These are phyloP conservation scores for Ectobius pallidus DNA, from an alignment of 2,888 invertebrate genomes.

Conservation along the genomic window DNA sequence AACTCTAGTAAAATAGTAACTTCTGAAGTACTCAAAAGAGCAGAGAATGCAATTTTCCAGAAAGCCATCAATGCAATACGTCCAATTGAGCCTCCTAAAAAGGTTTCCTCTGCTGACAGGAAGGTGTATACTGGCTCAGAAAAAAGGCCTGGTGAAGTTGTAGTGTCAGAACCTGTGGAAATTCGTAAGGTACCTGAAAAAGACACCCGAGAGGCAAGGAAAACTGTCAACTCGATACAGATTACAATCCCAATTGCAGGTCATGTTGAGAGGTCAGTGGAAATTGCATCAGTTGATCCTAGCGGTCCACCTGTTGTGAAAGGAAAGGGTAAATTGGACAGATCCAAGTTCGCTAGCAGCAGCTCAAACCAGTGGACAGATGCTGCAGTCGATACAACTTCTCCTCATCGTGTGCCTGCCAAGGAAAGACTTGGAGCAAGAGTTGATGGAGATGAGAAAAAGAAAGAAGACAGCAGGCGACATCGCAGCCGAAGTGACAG, in stretches of 20 bases:
- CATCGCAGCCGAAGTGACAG: constrained; percentile 38
- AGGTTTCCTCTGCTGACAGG: constrained; percentile 47
- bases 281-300: constrained; percentile 35
- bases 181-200: constrained; percentile 40
- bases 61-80: constrained; percentile 83
- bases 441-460: constrained; percentile 60
- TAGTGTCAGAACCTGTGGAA: constrained; percentile 23
- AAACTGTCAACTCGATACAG: constrained; percentile 47
- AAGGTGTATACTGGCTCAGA: constrained; percentile 52
- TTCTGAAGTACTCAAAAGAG: constrained; percentile 86
- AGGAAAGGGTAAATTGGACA: constrained; percentile 34
- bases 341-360: constrained; percentile 55
- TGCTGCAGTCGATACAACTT: constrained; percentile 50
- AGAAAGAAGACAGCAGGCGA: constrained; percentile 23
- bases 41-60: constrained; percentile 90
- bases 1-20: constrained; percentile 71
- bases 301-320: constrained; percentile 24
- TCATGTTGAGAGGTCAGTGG: constrained; percentile 37
- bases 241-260: constrained; percentile 46
- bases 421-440: constrained; percentile 82
- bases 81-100: constrained; percentile 42
- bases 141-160: constrained; percentile 38
- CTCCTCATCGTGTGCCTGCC: constrained; percentile 71
- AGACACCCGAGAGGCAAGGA: constrained; percentile 47
- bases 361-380: constrained; percentile 41